phyloP scores from a whole-genome alignment of 2,797 vertebrate genomes.

The Thunnus albacares region DNA sequence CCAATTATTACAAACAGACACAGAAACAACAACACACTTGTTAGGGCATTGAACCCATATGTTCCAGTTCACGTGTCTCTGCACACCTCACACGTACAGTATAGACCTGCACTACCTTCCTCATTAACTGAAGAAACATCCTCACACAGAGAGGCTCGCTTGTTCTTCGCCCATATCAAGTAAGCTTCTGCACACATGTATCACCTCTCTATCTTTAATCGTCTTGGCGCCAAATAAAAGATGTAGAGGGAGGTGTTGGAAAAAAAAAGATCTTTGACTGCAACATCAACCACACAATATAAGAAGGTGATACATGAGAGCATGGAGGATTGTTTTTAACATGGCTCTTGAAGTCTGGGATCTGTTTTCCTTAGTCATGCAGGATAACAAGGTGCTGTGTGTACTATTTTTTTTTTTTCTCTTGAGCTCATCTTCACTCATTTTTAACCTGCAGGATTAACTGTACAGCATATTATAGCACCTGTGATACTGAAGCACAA shows the following conservation, averaged over 20 bases:
- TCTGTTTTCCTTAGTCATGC: constrained; percentile 5
- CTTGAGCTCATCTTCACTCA: neutral
- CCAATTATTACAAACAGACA: constrained; percentile 55
- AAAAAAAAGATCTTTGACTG: constrained; percentile 16
- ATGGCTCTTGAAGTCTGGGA: neutral
- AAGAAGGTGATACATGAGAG: constrained; percentile 18
- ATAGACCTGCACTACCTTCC: constrained; percentile 3
- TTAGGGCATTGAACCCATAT: constrained; percentile 38
- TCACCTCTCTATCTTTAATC: constrained; percentile 23
- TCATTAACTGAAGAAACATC: constrained; percentile 39
- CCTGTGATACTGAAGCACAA: neutral
- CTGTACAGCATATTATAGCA: neutral
- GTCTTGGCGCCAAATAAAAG: constrained; percentile 26
- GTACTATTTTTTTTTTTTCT: neutral
- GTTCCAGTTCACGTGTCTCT: constrained; percentile 51
- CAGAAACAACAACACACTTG: constrained; percentile 29
- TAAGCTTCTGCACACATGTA: constrained; percentile 10
- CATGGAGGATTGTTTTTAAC: neutral
- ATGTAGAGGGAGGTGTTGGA: neutral
- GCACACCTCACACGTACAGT: constrained; percentile 16
- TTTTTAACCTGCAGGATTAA: constrained; percentile 9
- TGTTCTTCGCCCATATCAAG: constrained; percentile 2
- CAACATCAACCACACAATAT: constrained; percentile 25
- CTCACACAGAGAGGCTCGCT: neutral
- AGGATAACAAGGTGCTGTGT: neutral